Base-by-base conservation (phyloP, 2,113 vertebrate species). In the Pelusios castaneus region DNA sequence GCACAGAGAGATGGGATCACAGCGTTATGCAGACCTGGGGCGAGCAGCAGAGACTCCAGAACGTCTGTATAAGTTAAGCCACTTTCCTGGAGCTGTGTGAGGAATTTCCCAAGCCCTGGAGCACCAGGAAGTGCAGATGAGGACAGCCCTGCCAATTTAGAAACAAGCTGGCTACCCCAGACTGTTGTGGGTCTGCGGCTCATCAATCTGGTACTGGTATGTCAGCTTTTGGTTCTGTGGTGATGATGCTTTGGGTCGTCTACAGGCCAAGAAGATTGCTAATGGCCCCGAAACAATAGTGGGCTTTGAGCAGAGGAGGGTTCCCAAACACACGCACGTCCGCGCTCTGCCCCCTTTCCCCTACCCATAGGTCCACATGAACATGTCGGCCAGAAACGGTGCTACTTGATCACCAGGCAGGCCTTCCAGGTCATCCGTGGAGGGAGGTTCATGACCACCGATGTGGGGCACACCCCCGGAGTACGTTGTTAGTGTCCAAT, bases 51-150 rank as follows among this genome's bases (percentile, higher is more conserved):
- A 84, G 84, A 29, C 73, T 77, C 17, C 51, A 89, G 60, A 43
- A 58, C 49, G 78, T 67, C 51, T 92, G n/a, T 45, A 47, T 27
- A 47, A 90, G 47, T 21, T 22, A 27, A 25, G 27, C 63, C 22
- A 2, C 10, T 58, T 75, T 21, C 17, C 5, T 79, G 85, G 47
- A 52, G 58, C 63, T 70, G 19, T 38, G n/a, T 70, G n/a, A 38
- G n/a, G 19, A 38, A n/a, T 55, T 77, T 90, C 17, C 34, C 16
- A 2, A 5, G 38, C 34, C 22, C 7, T 17, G 0, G 0, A 77
- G 34, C 51, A 27, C 63, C 2, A 52, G 51, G 22, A 8, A n/a
- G 5, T 24, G 14, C 25, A 73, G 38, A 17, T 3, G 27, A 55
- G 10, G 51, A 43, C 22, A 22, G 1, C 25, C 0, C 0, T n/a